Evolutionary conservation across 1,140 invertebrate genomes (phyloP), one percentile per base, ranked within the genome.

Genomic region (Euura saliciscinereae): DNA sequence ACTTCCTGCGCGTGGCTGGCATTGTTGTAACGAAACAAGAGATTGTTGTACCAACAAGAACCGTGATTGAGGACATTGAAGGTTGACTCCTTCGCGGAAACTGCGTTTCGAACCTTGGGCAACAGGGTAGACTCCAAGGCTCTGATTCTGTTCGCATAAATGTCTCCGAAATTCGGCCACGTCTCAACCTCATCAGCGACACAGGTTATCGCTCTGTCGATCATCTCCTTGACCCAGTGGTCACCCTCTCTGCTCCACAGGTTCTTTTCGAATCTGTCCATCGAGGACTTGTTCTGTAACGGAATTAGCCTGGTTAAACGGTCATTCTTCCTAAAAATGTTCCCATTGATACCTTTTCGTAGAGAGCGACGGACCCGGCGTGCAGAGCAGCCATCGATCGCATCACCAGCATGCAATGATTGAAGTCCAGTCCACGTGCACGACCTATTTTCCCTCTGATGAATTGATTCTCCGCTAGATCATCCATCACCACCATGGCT

Each of bases 1-100:
- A 28, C 28, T 42, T 67, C 66, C 66, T 28, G 7, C 8, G 42
- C 43, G 10, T 10, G 11, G 43, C 8, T 44, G 7, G 8, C 42
- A 4, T 10, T 67, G 28, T 67, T 44, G 46, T 72, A 79, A 68
- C 68, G 70, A 70, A 82, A 82, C 42, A 82, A 13, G 44, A 82
- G 78, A 66, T 82, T 82, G 71, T 80, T 80, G 11, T 76, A 72
- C 79, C 79, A 82, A 73, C 77, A 78, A 68, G 79, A 78, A 2
- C 80, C 80, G 69, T 82, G 80, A 66, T 73, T 76, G 28, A 80
- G 43, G 3, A 80, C 78, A 43, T 77, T 72, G 43, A 72, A 67
- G 3, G 8, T 42, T 3, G 13, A 28, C 43, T 10, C 28, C 13
- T 67, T 42, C 42, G 11, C 7, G 8, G 66, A 42, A 67, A 67